Base-by-base conservation (phyloP, 1,140 invertebrate genomes). In the Scylla paramamosain region DNA sequence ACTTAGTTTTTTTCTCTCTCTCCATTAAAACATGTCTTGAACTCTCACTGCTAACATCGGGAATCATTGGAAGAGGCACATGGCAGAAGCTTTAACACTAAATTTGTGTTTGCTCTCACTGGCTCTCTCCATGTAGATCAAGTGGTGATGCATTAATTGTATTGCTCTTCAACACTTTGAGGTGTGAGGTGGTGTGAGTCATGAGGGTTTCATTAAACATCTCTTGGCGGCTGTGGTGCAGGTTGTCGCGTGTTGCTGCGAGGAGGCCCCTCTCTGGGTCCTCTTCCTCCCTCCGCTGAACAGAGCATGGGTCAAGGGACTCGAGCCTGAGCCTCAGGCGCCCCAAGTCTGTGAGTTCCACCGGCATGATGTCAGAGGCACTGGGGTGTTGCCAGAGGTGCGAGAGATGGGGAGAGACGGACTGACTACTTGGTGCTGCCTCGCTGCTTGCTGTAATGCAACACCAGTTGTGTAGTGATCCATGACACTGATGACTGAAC, bases 211-310 rank as follows among this genome's bases (percentile, higher is more conserved):
- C 20, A 86, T 83, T 93, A 83, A 93, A 84, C 82, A 29, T 93
- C 82, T 82, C 77, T 84, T 93, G 92, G 67, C 77, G 77, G 48
- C 39, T 52, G 67, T 84, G 84, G 32, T 84, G 92, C 92, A 93
- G 92, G 84, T 77, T 93, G 92, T 93, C 77, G 82, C 28, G 92
- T 93, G 92, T 93, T 93, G 92, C 92, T 93, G 92, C 92, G 82
- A 45, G 92, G 92, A 39, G 92, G 92, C 46, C 92, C 92, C 45
- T 45, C 92, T 77, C 92, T 93, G 39, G 77, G 32, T 83, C 92
- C 92, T 48, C 82, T 93, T 48, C 92, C 82, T n/a, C 83, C 92
- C 77, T 32, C 16, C 84, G 92, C 83, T 84, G 83, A 86, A 84
- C 92, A 93, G 77, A 84, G 92, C 32, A 93, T 83, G 92, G 92